Base-by-base conservation (phyloP, 1,140 invertebrate genomes). In the Cydia pomonella region DNA sequence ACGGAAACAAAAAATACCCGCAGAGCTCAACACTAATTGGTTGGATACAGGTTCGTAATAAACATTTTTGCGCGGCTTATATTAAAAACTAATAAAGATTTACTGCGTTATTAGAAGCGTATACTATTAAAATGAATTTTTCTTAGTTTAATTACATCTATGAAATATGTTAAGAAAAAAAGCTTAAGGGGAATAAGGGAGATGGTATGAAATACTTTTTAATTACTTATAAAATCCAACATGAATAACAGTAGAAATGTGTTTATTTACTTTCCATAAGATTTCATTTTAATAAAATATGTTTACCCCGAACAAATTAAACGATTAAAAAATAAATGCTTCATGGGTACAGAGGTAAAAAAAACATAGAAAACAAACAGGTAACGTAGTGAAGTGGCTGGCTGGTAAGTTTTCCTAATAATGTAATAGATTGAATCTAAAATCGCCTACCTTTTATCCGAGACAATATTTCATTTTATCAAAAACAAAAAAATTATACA, bases 31-130 rank as follows among this genome's bases (percentile, higher is more conserved):
- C 29, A 21, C 4, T 18, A 21, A 69, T 69, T 69, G 64, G 64
- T 38, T 10, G 27, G 29, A 16, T 33, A 18, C 64, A 2, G 41
- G 41, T 10, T 38, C 7, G 12, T 66, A 66, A 18, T 69, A 69
- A 66, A 38, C n/a, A 33, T 69, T 69, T 69, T 69, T n/a, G 64
- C 64, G 33, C 12, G 62, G 18, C 29, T 69, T 7, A 69, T 69
- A 69, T 69, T 69, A 69, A 69, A 69, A 69, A 69, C 27, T 69
- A 69, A 69, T 69, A 69, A 69, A 69, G 64, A 69, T 69, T 69
- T 69, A 69, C 27, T 69, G 29, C 29, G 64, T 69, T 69, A 69
- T 69, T 69, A 69, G 64, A n/a, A 27, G 27, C 29, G 64, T 29
- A 59, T n/a, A n/a, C n/a, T n/a, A n/a, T 53, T 18, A 66, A 16